These are phyloP conservation scores for Sesia bembeciformis DNA, from an alignment of 2,888 invertebrate species.

Conservation along the genomic window DNA sequence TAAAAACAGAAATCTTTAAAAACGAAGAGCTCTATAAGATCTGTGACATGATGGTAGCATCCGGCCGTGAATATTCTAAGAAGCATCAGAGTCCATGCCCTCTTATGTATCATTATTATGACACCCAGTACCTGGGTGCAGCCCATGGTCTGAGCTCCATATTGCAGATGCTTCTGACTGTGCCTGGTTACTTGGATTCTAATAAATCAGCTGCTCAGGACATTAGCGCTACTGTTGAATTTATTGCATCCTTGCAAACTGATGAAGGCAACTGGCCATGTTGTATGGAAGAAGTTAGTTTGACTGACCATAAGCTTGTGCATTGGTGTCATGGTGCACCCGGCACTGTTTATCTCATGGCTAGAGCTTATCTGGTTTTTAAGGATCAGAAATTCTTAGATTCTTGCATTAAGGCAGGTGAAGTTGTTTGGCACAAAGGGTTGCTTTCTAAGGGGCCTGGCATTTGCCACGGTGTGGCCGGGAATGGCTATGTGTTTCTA, in stretches of 20 bases:
- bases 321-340: slow-evolving; percentile 96
- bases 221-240: slow-evolving; percentile 79
- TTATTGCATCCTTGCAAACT: slow-evolving; percentile 78
- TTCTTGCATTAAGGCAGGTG: slow-evolving; percentile 79
- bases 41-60: slow-evolving; percentile 79
- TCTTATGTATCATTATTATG: slow-evolving; percentile 86
- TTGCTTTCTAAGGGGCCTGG: slow-evolving; percentile 91
- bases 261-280: slow-evolving; percentile 84
- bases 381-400: slow-evolving; percentile 82
- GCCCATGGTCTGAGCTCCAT: slow-evolving; percentile 74
- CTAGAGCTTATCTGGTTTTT: slow-evolving; percentile 84
- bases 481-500: slow-evolving; percentile 87
- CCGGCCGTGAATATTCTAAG: slow-evolving; percentile 80
- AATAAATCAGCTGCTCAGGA: slow-evolving; percentile 70
- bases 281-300: slow-evolving; percentile 79
- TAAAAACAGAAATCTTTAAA: slow-evolving; percentile 53
- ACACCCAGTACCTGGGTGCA: slow-evolving; percentile 82
- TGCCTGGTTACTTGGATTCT: slow-evolving; percentile 69
- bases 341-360: slow-evolving; percentile 86
- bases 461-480: slow-evolving; percentile 91
- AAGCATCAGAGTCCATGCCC: slow-evolving; percentile 75
- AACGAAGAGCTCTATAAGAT: slow-evolving; percentile 73
- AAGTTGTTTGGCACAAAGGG: slow-evolving; percentile 88
- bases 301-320: slow-evolving; percentile 79
- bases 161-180: slow-evolving; percentile 70